Evolutionary conservation across 2,888 invertebrate genomes (phyloP).

Genomic region (Eupithecia inturbata): DNA sequence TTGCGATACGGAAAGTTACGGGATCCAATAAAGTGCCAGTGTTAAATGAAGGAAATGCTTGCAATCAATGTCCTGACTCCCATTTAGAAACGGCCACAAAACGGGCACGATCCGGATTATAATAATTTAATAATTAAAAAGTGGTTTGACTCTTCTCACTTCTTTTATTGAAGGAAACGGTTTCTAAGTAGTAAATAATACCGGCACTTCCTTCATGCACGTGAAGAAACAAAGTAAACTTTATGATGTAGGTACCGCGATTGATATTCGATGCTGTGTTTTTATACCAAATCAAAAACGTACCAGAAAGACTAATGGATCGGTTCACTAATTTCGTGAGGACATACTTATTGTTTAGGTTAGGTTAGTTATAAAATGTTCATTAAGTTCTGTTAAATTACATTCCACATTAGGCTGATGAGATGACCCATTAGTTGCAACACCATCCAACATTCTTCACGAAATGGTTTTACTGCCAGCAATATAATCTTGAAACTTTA

Average conservation of each 20-base stretch:
- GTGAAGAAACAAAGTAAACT: neutral
- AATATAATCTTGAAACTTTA: slow-evolving; percentile 2
- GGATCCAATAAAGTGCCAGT: too few species aligned
- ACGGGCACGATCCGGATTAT: too few species aligned
- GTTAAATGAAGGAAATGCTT: too few species aligned
- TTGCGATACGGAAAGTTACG: too few species aligned
- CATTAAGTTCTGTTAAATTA: neutral
- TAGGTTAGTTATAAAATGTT: neutral
- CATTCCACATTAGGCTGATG: neutral
- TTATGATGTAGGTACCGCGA: neutral
- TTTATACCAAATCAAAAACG: neutral
- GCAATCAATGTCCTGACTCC: too few species aligned
- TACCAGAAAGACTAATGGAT: neutral
- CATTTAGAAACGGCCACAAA: too few species aligned
- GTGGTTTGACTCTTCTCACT: neutral
- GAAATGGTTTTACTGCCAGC: slow-evolving; percentile 5
- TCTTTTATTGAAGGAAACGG: neutral
- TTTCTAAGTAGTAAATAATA: neutral
- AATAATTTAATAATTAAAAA: too few species aligned
- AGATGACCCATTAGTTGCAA: neutral
- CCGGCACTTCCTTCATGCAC: neutral
- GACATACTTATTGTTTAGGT: neutral
- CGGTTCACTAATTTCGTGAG: neutral
- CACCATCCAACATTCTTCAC: slow-evolving; percentile 5
- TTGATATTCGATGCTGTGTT: neutral